Base-by-base conservation (phyloP, 2,113 vertebrate genomes). In the Coreoperca whiteheadi region DNA sequence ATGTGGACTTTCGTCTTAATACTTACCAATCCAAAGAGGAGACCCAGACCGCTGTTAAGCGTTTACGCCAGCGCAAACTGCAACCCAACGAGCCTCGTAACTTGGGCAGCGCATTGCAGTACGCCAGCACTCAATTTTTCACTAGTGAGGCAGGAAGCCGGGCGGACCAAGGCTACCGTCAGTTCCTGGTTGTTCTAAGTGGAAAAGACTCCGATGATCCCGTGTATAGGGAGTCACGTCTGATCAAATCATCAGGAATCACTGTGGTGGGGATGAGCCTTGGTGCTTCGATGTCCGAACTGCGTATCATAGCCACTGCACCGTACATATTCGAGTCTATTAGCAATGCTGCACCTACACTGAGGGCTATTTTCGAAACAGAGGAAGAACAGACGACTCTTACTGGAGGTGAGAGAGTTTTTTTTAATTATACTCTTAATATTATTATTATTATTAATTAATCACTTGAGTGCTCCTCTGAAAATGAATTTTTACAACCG, bases 1-100 rank as follows among this genome's bases (percentile, higher is more conserved):
- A 88, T 12, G 89, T 83, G 0, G 96, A 96, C n/a, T 97, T 98
- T 74, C 77, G 89, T 10, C 85, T 97, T 20, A 96, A 95, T 4
- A 72, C 72, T 2, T 84, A 91, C 64, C 56, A 93, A 84, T 95
- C 67, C 59, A 95, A 85, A 80, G 66, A 90, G 12, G 82, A 96
- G 25, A 75, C 81, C 9, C 15, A 59, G 1, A 9, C 8, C 0
- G 90, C 89, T 4, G 1, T 97, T 2, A 90, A 21, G n/a, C 50
- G 41, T 5, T 89, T 96, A 9, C 43, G 82, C 2, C 87, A 79
- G 4, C 54, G 11, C 0, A 11, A 23, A 2, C 83, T 88, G 2
- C 51, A 41, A 6, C 2, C 88, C 1, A 77, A 86, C 53, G 84
- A 95, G 80, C 18, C 72, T 34, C 83, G 88, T 48, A 68, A 94